phyloP scores from a whole-genome alignment of 2,888 invertebrate species.

The Drosophila gaucha region DNA sequence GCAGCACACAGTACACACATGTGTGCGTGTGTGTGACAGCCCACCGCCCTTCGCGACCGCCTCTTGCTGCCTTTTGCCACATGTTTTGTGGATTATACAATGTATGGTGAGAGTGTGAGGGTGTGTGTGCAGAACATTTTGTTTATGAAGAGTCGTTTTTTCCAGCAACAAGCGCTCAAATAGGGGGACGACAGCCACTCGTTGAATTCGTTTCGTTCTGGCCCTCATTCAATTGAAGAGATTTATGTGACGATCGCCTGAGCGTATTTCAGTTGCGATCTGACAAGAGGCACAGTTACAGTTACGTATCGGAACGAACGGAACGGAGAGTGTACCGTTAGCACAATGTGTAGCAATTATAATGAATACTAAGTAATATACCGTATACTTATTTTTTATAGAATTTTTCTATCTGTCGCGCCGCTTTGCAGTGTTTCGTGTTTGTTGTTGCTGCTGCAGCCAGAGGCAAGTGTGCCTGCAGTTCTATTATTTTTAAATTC shows the following conservation, averaged over 20 bases:
- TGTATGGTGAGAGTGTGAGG: conserved; percentile 39
- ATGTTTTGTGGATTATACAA: conserved; percentile 52
- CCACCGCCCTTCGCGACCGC: conserved; percentile 5
- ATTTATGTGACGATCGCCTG: conserved; percentile 56
- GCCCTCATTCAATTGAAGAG: conserved; percentile 75
- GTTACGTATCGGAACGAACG: conserved; percentile 24
- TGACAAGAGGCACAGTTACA: conserved; percentile 44
- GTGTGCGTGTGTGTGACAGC: conserved; percentile 22
- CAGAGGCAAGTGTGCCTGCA: conserved; percentile 33
- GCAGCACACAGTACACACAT: not conserved
- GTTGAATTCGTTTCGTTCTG: conserved; percentile 57
- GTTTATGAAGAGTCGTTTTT: conserved; percentile 53
- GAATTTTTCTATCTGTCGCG: conserved; percentile 22
- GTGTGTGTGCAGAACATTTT: conserved; percentile 24
- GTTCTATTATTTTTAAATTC: conserved; percentile 27
- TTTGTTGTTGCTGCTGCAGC: not conserved
- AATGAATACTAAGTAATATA: conserved; percentile 19
- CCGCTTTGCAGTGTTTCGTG: conserved; percentile 5
- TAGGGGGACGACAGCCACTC: conserved; percentile 36
- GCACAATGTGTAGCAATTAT: conserved; percentile 30
- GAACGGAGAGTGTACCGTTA: conserved; percentile 16
- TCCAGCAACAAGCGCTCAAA: conserved; percentile 59
- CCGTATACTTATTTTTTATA: conserved; percentile 19
- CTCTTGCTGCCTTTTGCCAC: conserved; percentile 12
- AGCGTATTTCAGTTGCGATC: conserved; percentile 66